Evolutionary conservation across 2,888 invertebrate species (phyloP), one percentile per base, ranked within the genome.

Genomic region (Cryptops parisi): DNA sequence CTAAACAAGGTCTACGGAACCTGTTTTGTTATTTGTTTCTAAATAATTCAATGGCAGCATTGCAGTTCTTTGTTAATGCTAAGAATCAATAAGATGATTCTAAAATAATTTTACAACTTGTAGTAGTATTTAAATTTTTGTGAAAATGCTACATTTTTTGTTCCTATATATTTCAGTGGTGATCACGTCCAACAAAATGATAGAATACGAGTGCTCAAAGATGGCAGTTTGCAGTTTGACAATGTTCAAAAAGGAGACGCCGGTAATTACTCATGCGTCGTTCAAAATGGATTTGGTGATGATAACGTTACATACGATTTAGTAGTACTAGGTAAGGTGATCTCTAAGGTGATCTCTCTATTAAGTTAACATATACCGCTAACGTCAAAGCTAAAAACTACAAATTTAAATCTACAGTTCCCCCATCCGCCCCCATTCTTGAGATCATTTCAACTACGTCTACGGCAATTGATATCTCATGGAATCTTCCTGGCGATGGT

Each of bases 281-380:
- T 90, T 17, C 87, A 89, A 67, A 94, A 94, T 70, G 81, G 82
- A 23, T 88, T 88, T 68, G 93, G 93, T 49, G 84, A 87, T 61
- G 93, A 93, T 65, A 84, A 87, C n/a, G 88, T 93, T 49, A 86
- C 86, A 0, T 90, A 91, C 68, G 83, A 84, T 54, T 76, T 94
- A 51, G 80, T 87, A 59, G 88, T 94, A 0, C 82, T 86, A 62
- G 84, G 84, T 84, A 65, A 62, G 52, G 52, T 52, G n/a, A n/a
- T n/a, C n/a, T n/a, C n/a, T n/a, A n/a, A n/a, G n/a, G n/a, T n/a
- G n/a, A n/a, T n/a, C n/a, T 17, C 5, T 4, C 50, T 2, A 24
- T 51, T 39, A 17, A 39, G 51, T 17, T 19, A 47, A 25, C 41
- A 50, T 23, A 15, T 25, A 25, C 45, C 2, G 23, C 4, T 45